Conservation (phyloP, 2,888 invertebrate species). For the Dascillus cervinus region DNA sequence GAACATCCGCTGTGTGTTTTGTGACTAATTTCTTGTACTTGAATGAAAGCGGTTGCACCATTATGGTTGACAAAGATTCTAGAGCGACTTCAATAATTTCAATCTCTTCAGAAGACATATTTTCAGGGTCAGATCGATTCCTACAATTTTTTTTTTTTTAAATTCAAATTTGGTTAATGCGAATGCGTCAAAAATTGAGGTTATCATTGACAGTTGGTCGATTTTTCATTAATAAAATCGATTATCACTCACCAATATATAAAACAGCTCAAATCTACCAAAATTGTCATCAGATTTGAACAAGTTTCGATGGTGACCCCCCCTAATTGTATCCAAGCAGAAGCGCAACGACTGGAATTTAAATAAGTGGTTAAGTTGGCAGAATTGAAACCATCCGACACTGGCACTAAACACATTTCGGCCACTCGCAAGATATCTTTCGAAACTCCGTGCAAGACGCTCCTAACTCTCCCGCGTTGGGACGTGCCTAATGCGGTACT, state of each 20-base stretch:
- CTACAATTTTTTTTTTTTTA: too few relatives aligned
- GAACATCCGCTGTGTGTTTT: slow-evolving; percentile 51
- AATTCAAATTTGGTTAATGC: too few relatives aligned
- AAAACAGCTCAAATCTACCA: slow-evolving; percentile 40
- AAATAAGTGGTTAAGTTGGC: slow-evolving; percentile 46
- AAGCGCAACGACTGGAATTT: slow-evolving; percentile 50
- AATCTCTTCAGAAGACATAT: slow-evolving; percentile 48
- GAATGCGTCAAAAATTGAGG: too few relatives aligned
- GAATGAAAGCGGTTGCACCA: slow-evolving; percentile 55
- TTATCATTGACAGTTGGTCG: too few relatives aligned
- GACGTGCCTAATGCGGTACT: slow-evolving; percentile 39
- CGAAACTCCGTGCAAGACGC: slow-evolving; percentile 41
- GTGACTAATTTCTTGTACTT: slow-evolving; percentile 47
- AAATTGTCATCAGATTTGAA: slow-evolving; percentile 31
- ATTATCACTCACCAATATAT: slow-evolving; percentile 36
- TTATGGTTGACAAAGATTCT: slow-evolving; percentile 53
- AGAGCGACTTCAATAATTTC: slow-evolving; percentile 54
- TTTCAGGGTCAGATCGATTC: slow-evolving; percentile 42
- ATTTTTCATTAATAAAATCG: too few relatives aligned
- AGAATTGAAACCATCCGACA: slow-evolving; percentile 36
- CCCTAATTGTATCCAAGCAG: slow-evolving; percentile 58
- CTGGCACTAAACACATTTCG: slow-evolving; percentile 39
- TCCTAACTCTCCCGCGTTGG: slow-evolving; percentile 38
- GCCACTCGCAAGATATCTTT: slow-evolving; percentile 41
- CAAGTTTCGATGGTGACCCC: slow-evolving; percentile 38